phyloP scores from a whole-genome alignment of 2,888 invertebrate species.

The Cryptus viduatorius region DNA sequence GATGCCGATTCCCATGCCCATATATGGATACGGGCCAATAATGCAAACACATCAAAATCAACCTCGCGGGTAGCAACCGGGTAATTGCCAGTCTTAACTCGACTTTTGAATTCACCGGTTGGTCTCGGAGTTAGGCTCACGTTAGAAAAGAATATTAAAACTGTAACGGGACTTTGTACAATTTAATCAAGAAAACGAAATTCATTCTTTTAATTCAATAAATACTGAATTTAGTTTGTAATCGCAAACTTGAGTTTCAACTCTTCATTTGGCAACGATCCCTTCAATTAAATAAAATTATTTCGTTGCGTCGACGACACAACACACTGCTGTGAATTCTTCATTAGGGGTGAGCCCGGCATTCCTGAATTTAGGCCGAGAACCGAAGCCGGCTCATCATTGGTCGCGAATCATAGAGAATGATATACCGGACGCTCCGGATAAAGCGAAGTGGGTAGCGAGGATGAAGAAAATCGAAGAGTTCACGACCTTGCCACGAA shows the following conservation, averaged over 20 bases:
- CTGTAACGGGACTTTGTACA: background rate
- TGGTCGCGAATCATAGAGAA: background rate
- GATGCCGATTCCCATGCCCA: background rate
- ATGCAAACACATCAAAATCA: background rate
- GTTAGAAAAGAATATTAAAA: background rate
- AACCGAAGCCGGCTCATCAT: slow-evolving; percentile 46
- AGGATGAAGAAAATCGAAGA: background rate
- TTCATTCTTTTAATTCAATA: too few species aligned
- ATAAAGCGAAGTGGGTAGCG: background rate
- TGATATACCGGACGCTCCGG: background rate
- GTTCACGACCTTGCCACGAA: background rate
- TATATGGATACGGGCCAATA: background rate
- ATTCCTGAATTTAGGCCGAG: slow-evolving; percentile 72
- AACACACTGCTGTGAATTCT: slow-evolving; percentile 70
- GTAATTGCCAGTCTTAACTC: background rate
- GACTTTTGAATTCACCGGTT: background rate
- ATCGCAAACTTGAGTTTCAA: too few species aligned
- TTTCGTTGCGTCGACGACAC: too few species aligned
- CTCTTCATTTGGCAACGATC: too few species aligned
- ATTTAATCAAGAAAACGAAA: too few species aligned
- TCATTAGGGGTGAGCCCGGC: slow-evolving; percentile 52
- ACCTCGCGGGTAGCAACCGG: background rate
- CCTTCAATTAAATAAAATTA: too few species aligned
- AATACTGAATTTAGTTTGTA: too few species aligned
- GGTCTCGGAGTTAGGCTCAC: background rate